Base-by-base conservation (phyloP, 2,888 invertebrate genomes). In the Phyllotreta striolata region DNA sequence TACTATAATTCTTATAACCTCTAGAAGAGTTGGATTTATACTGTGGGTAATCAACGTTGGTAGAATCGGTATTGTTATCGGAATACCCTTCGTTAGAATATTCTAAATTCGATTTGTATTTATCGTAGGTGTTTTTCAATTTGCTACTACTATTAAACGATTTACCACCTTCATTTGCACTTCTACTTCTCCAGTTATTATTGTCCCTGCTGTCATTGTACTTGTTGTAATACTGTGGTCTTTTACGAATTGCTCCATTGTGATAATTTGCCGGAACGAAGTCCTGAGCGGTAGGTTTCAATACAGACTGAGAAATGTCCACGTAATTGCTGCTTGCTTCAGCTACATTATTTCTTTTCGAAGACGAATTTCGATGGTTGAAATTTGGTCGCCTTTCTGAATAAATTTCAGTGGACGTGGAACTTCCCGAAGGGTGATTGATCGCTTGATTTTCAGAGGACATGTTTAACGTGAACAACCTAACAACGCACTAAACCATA, bases 241-340 rank as follows among this genome's bases (percentile, higher is more conserved):
- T 69, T 47, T 70, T 72, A 51, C 66, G 66, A n/a, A 72, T 55
- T 49, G 66, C 68, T 47, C 66, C 65, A 63, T 66, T 68, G 55
- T 47, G 52, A 51, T 44, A 38, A 62, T 52, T 60, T 10, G 55
- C 24, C 12, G 72, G 72, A 63, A 67, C 59, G 62, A 72, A 72
- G 56, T 71, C 73, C 58, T 69, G 68, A 43, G 71, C 73, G 46
- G 68, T 70, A 39, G 72, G 70, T 55, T 71, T 66, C 54, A 72
- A 64, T 13, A 63, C 66, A 9, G 69, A 68, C 34, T 40, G 49
- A n/a, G 46, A 49, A 40, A 67, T 52, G 55, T 63, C 60, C 14
- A 63, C 58, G 34, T 47, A 54, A 35, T 41, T 40, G 38, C 43
- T 41, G 3, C 52, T 44, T 34, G 24, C 4, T 24, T 24, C 24